Evolutionary conservation across 2,888 invertebrate species (phyloP), one percentile per base, ranked within the genome.

Genomic region (Willowsia nigromaculata): DNA sequence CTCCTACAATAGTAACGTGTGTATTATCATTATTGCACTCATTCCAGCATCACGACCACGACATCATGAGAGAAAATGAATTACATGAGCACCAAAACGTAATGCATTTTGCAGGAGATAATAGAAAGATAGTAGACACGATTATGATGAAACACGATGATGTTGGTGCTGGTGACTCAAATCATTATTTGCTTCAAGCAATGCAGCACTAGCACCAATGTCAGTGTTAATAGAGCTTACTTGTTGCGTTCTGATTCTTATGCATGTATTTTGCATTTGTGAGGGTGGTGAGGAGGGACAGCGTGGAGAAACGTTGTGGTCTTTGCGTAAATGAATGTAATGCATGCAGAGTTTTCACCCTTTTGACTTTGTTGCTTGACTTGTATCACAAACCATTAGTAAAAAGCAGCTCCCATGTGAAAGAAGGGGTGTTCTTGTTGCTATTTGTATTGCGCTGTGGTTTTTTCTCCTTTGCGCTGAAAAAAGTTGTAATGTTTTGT

Each of bases 21-120:
- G 9, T 59, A 33, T 68, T 68, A 68, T 68, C 43, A 40, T 71
- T 71, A 71, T 53, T 50, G 30, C 53, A 53, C 68, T 68, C 33
- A 80, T 80, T 80, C 78, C 78, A 80, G 78, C 37, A 80, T 80
- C 78, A 80, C 78, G 76, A 78, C 76, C 30, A 50, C 62, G 68
- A 68, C 37, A 68, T 37, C 68, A 68, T 68, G 56, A 37, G 25
- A 80, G 56, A 56, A 56, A 80, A 80, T 80, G 78, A 80, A 53
- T 80, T 80, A 80, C 78, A 56, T 80, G 56, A 74, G 25, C 37
- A 74, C 22, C 43, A n/a, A 9, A 25, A 13, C 47, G 11, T 59
- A 6, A 59, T 59, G 59, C 59, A 59, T 27, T n/a, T 59, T 56
- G 56, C 56, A 56, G 6, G 22, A 56, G 47, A 47, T 47, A 40